phyloP scores from a whole-genome alignment of 2,888 invertebrate genomes.

The Agrilus mali region DNA sequence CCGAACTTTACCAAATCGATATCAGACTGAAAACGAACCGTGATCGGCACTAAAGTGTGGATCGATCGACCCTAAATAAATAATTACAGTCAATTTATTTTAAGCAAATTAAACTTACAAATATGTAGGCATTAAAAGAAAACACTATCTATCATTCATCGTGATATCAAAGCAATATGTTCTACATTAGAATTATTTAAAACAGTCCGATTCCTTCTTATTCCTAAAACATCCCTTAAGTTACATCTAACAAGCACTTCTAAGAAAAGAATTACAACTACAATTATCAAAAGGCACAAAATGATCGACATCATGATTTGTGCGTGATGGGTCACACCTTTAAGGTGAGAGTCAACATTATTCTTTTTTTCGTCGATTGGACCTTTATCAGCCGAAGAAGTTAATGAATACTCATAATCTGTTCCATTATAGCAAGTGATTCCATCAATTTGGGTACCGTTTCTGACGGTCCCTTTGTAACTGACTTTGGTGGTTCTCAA shows the following conservation, averaged over 20 bases:
- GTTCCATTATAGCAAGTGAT: conserved; percentile 8
- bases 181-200: conserved; percentile 5
- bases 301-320: neutral
- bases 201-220: neutral
- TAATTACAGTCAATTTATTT: neutral
- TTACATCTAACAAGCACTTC: conserved; percentile 1
- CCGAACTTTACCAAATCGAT: too few species aligned
- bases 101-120: neutral
- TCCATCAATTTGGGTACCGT: conserved; percentile 6
- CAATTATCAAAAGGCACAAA: conserved; percentile 3
- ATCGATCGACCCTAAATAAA: too few species aligned
- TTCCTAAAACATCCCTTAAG: neutral
- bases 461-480: conserved; percentile 1
- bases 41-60: too few species aligned
- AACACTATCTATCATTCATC: conserved; percentile 1
- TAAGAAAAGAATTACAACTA: conserved; percentile 3
- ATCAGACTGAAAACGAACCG: too few species aligned
- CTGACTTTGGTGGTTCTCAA: conserved; percentile 13
- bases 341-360: neutral
- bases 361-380: neutral
- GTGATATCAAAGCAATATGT: conserved; percentile 4
- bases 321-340: too few species aligned
- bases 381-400: neutral
- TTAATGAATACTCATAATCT: neutral
- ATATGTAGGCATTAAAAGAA: neutral